Percentiles rank a stretch among this genome's conserved stretches.
phyloP scores from a whole-genome alignment of 2,797 vertebrate species.

The Thalassophryne amazonica region DNA sequence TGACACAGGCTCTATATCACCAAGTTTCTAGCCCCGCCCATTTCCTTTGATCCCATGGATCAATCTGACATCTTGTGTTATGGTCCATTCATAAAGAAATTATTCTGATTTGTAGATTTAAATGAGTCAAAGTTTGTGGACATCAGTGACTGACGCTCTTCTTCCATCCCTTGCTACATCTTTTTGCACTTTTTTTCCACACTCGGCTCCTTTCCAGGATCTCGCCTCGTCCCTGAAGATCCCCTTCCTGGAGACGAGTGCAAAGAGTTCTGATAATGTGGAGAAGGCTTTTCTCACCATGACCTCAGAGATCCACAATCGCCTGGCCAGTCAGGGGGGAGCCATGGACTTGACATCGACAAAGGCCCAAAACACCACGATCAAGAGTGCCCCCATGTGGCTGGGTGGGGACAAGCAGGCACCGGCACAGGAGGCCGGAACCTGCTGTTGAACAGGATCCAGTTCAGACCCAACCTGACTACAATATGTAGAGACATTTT shows the following conservation, averaged over 20 bases:
- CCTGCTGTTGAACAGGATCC: constrained; percentile 64
- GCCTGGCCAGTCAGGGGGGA: constrained; percentile 65
- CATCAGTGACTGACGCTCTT: neutral
- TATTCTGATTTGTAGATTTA: too few relatives aligned
- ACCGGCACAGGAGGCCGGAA: constrained; percentile 57
- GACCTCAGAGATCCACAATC: constrained; percentile 79
- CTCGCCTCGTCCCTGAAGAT: constrained; percentile 73
- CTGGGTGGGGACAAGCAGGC: constrained; percentile 63
- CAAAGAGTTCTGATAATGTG: constrained; percentile 77
- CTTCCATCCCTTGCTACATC: too few relatives aligned
- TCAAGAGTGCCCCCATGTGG: constrained; percentile 79
- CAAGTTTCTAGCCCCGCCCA: too few relatives aligned
- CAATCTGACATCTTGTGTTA: too few relatives aligned
- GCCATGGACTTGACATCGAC: constrained; percentile 55
- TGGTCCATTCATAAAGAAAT: too few relatives aligned
- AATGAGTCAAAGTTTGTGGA: too few relatives aligned
- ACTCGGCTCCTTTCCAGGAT: constrained; percentile 60
- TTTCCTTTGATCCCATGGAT: too few relatives aligned
- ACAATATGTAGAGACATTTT: neutral
- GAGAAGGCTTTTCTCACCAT: constrained; percentile 72
- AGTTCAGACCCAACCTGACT: neutral
- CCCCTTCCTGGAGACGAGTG: constrained; percentile 80
- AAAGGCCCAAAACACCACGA: constrained; percentile 53
- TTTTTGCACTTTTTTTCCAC: neutral
- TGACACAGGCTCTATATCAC: too few relatives aligned